Conservation (phyloP, 1,140 invertebrate genomes). For the Lepidurus couesii region DNA sequence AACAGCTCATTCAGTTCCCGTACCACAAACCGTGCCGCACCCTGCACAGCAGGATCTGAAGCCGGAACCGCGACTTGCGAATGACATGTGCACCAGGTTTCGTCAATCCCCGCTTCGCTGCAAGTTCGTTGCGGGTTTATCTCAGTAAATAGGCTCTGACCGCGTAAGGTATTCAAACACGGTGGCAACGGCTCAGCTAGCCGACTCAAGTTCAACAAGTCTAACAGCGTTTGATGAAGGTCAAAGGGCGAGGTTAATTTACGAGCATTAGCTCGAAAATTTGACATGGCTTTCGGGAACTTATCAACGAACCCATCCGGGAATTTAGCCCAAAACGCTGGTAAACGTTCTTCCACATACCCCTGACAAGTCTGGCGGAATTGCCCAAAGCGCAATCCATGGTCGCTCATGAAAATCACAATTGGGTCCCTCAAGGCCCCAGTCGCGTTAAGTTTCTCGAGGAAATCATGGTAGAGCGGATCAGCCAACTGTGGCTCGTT, state of each 20-base stretch:
- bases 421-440: not conserved
- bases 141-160: conserved; percentile 1
- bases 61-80: not conserved
- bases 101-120: not conserved
- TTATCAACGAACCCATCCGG: not conserved
- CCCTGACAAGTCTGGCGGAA: not conserved
- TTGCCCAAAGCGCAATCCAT: not conserved
- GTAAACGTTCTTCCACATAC: conserved; percentile 22
- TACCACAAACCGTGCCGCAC: not conserved
- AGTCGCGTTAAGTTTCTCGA: not conserved
- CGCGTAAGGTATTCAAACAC: not conserved
- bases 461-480: not conserved
- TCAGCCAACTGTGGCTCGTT: not conserved
- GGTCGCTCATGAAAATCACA: conserved; percentile 25
- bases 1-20: not conserved
- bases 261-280: not conserved
- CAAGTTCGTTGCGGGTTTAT: not conserved
- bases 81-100: not conserved
- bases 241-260: conserved; percentile 23
- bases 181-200: not conserved
- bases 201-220: not conserved
- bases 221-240: conserved; percentile 24
- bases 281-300: not conserved
- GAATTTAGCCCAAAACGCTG: not conserved
- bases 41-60: not conserved